These are phyloP conservation scores for Harpagifer antarcticus DNA, from an alignment of 2,797 vertebrate species.

Conservation along the genomic window DNA sequence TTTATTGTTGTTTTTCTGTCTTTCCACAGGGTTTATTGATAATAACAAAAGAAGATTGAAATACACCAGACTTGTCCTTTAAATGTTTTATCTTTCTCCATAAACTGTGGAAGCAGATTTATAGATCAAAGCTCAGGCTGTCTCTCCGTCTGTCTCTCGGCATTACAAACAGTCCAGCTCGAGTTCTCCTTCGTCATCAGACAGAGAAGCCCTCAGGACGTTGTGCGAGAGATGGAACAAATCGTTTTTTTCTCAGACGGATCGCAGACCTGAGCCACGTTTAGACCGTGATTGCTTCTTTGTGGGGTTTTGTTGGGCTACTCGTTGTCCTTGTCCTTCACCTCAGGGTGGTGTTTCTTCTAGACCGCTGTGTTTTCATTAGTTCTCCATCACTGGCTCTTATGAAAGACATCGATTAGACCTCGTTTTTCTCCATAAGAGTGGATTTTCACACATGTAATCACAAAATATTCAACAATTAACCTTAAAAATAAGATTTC, in stretches of 20 bases:
- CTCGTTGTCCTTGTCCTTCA: slow-evolving; percentile 37
- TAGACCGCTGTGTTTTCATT: slow-evolving; percentile 26
- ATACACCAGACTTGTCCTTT: neutral
- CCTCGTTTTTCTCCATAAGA: slow-evolving; percentile 8
- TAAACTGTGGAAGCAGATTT: slow-evolving; percentile 17
- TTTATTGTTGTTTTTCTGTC: neutral
- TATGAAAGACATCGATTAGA: slow-evolving; percentile 2
- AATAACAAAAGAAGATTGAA: neutral
- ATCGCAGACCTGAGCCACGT: slow-evolving; percentile 45
- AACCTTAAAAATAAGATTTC: neutral
- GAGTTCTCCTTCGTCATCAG: slow-evolving; percentile 47
- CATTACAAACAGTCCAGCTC: slow-evolving; percentile 42
- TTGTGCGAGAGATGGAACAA: slow-evolving; percentile 58
- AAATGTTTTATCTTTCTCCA: slow-evolving; percentile 14
- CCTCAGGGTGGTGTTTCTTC: slow-evolving; percentile 15
- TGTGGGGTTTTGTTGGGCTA: slow-evolving; percentile 32
- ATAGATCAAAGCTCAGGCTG: slow-evolving; percentile 43
- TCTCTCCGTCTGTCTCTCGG: slow-evolving; percentile 21
- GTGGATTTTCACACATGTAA: neutral
- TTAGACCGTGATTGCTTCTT: slow-evolving; percentile 52
- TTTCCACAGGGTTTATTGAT: slow-evolving; percentile 8
- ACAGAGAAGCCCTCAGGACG: slow-evolving; percentile 54
- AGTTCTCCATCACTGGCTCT: slow-evolving; percentile 18
- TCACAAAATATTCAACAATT: neutral
- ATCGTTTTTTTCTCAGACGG: slow-evolving; percentile 57